Conservation (phyloP, 2,888 invertebrate genomes). For the Strigamia crassipes region DNA sequence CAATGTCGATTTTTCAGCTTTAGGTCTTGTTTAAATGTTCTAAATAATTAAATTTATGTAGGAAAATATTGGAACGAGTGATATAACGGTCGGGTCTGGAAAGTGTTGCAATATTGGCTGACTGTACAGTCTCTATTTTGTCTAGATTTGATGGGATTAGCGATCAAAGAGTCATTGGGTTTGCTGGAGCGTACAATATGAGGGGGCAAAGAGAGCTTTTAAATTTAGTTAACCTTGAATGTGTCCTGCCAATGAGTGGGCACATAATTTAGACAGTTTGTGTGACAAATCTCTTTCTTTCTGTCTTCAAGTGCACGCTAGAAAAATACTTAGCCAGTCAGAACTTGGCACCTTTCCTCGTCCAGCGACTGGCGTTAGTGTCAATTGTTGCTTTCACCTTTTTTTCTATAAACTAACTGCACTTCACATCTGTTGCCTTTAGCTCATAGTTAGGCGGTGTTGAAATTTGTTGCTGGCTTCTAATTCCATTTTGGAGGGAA, state of each 20-base stretch:
- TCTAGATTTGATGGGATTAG: neutral
- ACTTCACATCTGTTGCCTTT: conserved; percentile 19
- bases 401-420: neutral
- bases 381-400: conserved; percentile 15
- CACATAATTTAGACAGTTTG: neutral
- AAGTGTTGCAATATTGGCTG: neutral
- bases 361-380: neutral
- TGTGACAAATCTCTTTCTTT: conserved; percentile 1
- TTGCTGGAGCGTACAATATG: neutral
- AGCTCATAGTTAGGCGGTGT: neutral
- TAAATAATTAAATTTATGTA: too few species aligned
- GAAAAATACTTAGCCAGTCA: conserved; percentile 11
- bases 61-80: too few species aligned
- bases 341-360: conserved; percentile 26
- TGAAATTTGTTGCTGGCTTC: conserved; percentile 20
- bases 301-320: neutral
- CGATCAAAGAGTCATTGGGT: neutral
- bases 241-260: conserved; percentile 28
- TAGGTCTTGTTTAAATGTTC: too few species aligned
- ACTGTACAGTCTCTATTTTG: neutral
- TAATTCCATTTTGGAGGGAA: neutral
- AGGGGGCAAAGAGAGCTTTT: neutral
- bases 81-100: neutral
- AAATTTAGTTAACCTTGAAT: conserved; percentile 23
- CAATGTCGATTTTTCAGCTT: too few species aligned